Percentiles rank a stretch among this genome's conserved stretches.
These are phyloP conservation scores for Stratiomys singularior DNA, from an alignment of 2,888 invertebrate species.

Conservation along the genomic window DNA sequence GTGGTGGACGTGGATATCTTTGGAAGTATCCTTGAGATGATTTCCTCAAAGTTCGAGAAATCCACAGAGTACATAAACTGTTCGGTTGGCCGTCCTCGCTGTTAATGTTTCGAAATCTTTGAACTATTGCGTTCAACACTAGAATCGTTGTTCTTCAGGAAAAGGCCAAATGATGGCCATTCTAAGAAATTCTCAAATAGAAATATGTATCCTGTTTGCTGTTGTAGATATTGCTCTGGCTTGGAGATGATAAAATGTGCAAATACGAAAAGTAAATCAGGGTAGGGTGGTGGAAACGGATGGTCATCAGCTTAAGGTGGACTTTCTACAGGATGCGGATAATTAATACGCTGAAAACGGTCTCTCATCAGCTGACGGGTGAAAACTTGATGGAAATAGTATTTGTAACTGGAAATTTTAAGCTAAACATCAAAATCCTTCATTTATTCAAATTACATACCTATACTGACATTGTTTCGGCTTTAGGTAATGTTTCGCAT, in stretches of 20 bases:
- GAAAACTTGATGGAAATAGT: no score
- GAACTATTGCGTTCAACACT: constrained; percentile 42
- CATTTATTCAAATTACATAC: no score
- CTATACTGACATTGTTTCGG: no score
- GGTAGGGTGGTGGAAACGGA: constrained; percentile 7
- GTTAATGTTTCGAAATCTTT: constrained; percentile 41
- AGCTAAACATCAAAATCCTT: no score
- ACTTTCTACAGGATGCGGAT: background rate
- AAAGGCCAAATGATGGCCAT: constrained; percentile 11
- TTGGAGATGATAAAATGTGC: background rate
- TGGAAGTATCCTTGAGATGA: constrained; percentile 28
- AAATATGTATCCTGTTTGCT: no score
- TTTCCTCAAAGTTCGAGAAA: constrained; percentile 37
- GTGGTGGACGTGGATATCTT: constrained; percentile 40
- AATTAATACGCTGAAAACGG: no score
- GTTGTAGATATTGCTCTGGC: no score
- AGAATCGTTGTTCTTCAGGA: constrained; percentile 29
- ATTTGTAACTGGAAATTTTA: no score
- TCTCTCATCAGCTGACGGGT: no score
- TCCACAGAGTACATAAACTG: constrained; percentile 39
- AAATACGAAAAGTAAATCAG: background rate
- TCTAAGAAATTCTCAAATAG: constrained; percentile 19
- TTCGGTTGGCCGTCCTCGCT: constrained; percentile 37
- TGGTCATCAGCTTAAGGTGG: constrained; percentile 18
- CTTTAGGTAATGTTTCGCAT: no score